These are phyloP conservation scores for Paracyprichromis sp. DNA, from an alignment of 2,113 vertebrate genomes.

Conservation along the genomic window DNA sequence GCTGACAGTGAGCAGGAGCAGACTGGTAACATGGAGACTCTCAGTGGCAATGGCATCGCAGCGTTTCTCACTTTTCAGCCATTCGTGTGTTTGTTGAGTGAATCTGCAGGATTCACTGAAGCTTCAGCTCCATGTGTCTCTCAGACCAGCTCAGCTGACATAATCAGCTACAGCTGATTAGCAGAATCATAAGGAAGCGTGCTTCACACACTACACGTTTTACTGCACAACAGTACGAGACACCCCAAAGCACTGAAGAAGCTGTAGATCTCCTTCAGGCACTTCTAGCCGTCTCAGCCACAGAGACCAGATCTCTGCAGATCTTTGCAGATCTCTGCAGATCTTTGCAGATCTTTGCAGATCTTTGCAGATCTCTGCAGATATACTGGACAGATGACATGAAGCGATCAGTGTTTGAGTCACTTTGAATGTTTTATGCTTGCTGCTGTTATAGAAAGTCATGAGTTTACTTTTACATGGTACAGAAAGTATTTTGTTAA, in stretches of 20 bases:
- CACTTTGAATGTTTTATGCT: not conserved
- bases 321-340: too few species aligned
- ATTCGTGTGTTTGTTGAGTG: not conserved
- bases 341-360: accelerated
- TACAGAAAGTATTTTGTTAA: not conserved
- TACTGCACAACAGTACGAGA: too few species aligned
- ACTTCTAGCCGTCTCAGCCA: too few species aligned
- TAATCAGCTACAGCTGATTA: not conserved
- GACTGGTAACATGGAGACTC: not conserved
- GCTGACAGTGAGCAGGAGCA: not conserved
- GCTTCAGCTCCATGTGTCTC: not conserved
- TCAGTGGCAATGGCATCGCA: not conserved
- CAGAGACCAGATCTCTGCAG: too few species aligned
- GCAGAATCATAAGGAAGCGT: too few species aligned
- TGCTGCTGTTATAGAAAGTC: not conserved
- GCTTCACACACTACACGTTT: not conserved
- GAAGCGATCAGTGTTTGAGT: not conserved
- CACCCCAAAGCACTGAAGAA: too few species aligned
- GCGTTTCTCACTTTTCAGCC: not conserved
- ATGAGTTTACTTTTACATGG: not conserved
- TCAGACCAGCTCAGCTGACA: not conserved
- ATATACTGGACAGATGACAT: too few species aligned
- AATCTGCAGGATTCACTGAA: not conserved
- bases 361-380: accelerated
- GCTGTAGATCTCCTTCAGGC: too few species aligned